These are phyloP conservation scores for Halcyon leucocephala DNA, from an alignment of 2,797 vertebrate genomes.

Conservation along the genomic window DNA sequence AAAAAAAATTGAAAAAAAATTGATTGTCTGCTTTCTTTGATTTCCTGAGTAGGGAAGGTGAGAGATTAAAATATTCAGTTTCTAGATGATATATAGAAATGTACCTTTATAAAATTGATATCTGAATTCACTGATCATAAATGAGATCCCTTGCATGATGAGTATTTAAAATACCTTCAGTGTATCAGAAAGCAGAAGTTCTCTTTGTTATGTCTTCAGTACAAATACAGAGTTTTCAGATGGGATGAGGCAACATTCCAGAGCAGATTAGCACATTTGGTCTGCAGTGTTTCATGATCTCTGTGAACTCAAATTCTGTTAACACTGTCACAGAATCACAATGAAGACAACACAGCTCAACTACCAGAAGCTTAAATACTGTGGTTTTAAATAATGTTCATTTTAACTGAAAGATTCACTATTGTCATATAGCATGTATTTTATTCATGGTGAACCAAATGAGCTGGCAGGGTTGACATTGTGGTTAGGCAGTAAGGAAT, in stretches of 20 bases:
- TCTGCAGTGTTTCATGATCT: conserved; percentile 36
- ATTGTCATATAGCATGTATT: background rate
- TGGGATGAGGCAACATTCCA: conserved; percentile 44
- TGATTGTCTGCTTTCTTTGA: background rate
- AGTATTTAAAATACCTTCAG: conserved; percentile 3
- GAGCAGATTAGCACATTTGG: conserved; percentile 34
- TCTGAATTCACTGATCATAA: background rate
- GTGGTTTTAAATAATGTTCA: background rate
- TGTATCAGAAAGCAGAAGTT: background rate
- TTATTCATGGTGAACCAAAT: background rate
- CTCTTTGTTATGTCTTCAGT: conserved; percentile 38
- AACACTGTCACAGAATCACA: background rate
- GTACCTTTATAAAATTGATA: background rate
- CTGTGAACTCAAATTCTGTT: conserved; percentile 32
- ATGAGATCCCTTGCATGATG: background rate
- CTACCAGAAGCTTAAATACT: background rate
- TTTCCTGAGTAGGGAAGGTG: background rate
- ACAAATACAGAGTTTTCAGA: conserved; percentile 26
- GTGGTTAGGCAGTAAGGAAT: background rate
- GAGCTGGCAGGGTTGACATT: background rate
- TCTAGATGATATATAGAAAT: background rate
- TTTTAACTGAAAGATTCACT: conserved; percentile 7
- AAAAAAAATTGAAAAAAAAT: background rate
- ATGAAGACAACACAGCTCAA: background rate
- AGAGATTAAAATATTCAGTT: background rate